These are phyloP conservation scores for Momotus momota DNA, from an alignment of 2,797 vertebrate species.

Conservation along the genomic window DNA sequence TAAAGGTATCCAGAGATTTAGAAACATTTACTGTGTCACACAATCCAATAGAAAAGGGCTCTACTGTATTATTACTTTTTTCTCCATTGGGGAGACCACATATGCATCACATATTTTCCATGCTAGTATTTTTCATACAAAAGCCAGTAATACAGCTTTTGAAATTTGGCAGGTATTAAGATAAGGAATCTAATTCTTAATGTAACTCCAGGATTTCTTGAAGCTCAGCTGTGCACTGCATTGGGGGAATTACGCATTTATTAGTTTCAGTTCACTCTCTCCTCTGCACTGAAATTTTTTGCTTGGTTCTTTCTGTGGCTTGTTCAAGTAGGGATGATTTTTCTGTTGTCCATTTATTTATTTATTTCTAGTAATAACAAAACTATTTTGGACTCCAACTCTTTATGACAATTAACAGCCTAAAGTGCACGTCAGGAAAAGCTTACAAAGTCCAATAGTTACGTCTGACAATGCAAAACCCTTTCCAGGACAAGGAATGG, in stretches of 20 bases:
- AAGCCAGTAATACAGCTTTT: not conserved
- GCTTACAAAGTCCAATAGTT: not conserved
- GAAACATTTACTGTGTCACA: slow-evolving; percentile 21
- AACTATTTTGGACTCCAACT: not conserved
- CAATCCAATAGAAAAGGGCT: slow-evolving; percentile 39
- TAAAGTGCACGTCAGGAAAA: not conserved
- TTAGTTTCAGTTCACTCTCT: not conserved
- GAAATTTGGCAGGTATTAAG: not conserved
- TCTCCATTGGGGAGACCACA: not conserved
- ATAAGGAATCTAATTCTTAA: slow-evolving; percentile 10
- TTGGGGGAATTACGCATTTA: not conserved
- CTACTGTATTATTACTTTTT: not conserved
- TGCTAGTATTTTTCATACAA: not conserved
- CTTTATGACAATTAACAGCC: not conserved
- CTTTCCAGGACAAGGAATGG: not conserved
- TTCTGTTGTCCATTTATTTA: not conserved
- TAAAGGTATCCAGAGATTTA: not conserved
- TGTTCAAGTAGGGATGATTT: not conserved
- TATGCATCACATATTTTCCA: not conserved
- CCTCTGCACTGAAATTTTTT: not conserved
- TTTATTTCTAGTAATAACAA: not conserved
- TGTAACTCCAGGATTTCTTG: not conserved
- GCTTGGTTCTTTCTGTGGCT: not conserved
- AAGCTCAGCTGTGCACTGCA: not conserved
- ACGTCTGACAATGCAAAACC: not conserved